Evolutionary conservation across 1,140 invertebrate species (phyloP).

Genomic region (Heliconius himera): DNA sequence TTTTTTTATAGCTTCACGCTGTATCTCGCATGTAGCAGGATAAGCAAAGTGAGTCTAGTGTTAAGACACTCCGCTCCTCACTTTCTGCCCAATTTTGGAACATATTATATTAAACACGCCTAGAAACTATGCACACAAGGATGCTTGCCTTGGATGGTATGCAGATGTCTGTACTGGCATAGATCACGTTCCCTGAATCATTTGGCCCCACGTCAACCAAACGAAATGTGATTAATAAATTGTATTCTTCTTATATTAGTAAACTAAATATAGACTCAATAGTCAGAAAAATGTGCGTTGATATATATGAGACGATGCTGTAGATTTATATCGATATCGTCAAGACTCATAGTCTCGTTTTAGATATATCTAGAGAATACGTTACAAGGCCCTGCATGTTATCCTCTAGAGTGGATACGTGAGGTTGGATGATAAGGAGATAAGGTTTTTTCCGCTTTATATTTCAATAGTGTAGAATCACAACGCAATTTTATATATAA

Average conservation of each 20-base stretch:
- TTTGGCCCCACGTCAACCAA: constrained; percentile 26
- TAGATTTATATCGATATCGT: not conserved
- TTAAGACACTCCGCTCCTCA: too few relatives aligned
- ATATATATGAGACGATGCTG: not conserved
- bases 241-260: not conserved
- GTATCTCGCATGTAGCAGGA: too few relatives aligned
- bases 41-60: too few relatives aligned
- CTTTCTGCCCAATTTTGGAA: not conserved
- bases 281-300: not conserved
- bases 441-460: not conserved
- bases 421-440: not conserved
- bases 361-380: not conserved
- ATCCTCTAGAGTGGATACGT: constrained; percentile 8
- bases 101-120: not conserved
- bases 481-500: not conserved
- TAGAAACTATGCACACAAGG: constrained; percentile 5
- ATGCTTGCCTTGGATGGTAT: constrained; percentile 16
- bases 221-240: constrained; percentile 26
- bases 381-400: not conserved
- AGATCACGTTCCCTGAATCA: constrained; percentile 30
- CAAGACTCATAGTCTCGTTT: not conserved
- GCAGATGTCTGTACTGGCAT: constrained; percentile 24
- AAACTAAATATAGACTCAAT: not conserved
- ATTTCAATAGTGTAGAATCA: not conserved
- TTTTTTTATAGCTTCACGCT: too few relatives aligned